Evolutionary conservation across 2,113 vertebrate genomes (phyloP).

Genomic region (Danionella cerebrum): DNA sequence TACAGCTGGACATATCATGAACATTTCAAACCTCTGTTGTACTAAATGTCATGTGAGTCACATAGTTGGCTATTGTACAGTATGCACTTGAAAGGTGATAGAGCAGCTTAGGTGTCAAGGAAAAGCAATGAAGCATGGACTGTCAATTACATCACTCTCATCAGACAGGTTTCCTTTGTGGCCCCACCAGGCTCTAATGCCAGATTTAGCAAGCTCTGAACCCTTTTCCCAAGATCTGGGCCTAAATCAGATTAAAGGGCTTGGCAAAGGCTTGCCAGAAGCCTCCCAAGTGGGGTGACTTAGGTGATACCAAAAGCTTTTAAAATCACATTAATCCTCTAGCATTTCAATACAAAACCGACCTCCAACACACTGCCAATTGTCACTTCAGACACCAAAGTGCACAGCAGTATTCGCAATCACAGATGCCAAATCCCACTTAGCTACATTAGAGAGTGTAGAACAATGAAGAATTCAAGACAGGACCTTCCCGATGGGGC

Average conservation of each 20-base stretch:
- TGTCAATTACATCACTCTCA: neutral
- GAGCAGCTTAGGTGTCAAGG: neutral
- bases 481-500: neutral
- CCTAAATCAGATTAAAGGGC: constrained; percentile 28
- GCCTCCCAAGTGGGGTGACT: constrained; percentile 2
- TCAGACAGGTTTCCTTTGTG: neutral
- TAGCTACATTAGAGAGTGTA: constrained; percentile 21
- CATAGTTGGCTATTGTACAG: neutral
- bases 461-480: neutral
- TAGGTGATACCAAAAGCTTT: constrained; percentile 29
- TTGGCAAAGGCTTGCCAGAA: neutral
- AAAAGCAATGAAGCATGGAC: neutral
- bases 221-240: constrained; percentile 26
- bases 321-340: constrained; percentile 25
- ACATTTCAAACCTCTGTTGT: neutral
- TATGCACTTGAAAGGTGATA: neutral
- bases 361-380: constrained; percentile 41
- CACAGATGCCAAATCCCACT: constrained; percentile 45
- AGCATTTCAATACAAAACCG: constrained; percentile 33
- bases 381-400: constrained; percentile 44
- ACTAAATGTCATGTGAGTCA: neutral
- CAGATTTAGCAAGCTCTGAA: constrained; percentile 12
- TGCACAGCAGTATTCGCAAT: constrained; percentile 43
- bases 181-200: constrained; percentile 7
- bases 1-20: no score